Evolutionary conservation across 1,140 invertebrate genomes (phyloP).

Genomic region (Bombyx mandarina): DNA sequence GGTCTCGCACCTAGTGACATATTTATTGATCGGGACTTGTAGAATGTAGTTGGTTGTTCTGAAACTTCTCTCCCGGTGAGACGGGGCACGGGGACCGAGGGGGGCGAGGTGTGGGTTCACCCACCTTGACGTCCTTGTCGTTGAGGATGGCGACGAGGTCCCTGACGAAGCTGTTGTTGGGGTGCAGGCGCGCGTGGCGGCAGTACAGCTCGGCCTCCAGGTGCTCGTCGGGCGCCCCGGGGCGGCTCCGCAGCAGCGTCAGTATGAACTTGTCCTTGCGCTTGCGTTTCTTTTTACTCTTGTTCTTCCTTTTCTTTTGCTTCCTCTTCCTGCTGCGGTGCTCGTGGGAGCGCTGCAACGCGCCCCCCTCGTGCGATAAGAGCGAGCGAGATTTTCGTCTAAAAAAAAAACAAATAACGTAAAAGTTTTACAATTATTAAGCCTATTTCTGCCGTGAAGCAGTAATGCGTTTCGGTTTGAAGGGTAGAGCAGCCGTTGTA

Average conservation of each 20-base stretch:
- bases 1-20: no score
- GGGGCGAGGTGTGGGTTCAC: conserved; percentile 2
- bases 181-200: conserved; percentile 32
- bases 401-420: neutral
- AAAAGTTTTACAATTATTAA: no score
- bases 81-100: neutral
- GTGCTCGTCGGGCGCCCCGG: conserved; percentile 31
- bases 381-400: conserved; percentile 49
- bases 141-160: conserved; percentile 52
- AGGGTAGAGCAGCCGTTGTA: no score
- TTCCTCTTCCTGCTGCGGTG: conserved; percentile 1
- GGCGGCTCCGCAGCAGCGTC: conserved; percentile 22
- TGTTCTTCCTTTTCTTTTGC: neutral
- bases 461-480: no score
- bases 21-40: no score
- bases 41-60: no score
- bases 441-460: no score
- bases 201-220: conserved; percentile 50
- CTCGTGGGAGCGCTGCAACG: conserved; percentile 1
- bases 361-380: conserved; percentile 17
- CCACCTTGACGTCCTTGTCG: conserved; percentile 38
- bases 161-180: conserved; percentile 51
- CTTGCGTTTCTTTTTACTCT: conserved; percentile 13
- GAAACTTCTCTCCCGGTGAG: no score
- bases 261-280: conserved; percentile 53